These are phyloP conservation scores for Eilema caniola DNA, from an alignment of 2,888 invertebrate genomes.

Conservation along the genomic window DNA sequence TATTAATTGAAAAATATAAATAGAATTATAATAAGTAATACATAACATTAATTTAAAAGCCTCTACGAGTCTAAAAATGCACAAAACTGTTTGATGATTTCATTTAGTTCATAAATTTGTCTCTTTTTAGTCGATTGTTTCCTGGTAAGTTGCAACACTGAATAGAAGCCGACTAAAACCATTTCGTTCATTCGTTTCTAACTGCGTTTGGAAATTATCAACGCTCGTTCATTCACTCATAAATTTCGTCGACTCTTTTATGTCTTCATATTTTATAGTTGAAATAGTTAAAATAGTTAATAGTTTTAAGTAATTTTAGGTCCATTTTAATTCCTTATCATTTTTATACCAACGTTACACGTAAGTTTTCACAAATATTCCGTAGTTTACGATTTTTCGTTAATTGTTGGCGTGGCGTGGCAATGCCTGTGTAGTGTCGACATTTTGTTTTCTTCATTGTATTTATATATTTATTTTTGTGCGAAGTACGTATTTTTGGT, in stretches of 20 bases:
- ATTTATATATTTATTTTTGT: constrained; percentile 73
- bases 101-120: neutral
- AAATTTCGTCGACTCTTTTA: constrained; percentile 67
- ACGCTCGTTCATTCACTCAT: constrained; percentile 63
- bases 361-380: constrained; percentile 66
- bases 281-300: constrained; percentile 63
- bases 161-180: constrained; percentile 37
- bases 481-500: constrained; percentile 47
- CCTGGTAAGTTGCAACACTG: constrained; percentile 45
- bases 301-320: constrained; percentile 64
- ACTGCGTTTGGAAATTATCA: constrained; percentile 35
- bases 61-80: neutral
- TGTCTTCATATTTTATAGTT: constrained; percentile 65
- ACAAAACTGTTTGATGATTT: neutral
- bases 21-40: neutral
- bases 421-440: constrained; percentile 77
- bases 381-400: constrained; percentile 37
- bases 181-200: constrained; percentile 37
- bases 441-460: constrained; percentile 84
- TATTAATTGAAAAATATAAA: neutral
- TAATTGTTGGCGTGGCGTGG: constrained; percentile 74
- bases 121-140: constrained; percentile 22
- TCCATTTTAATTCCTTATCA: constrained; percentile 65
- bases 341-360: constrained; percentile 64
- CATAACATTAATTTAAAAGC: neutral